These are phyloP conservation scores for Tetrax tetrax DNA, from an alignment of 2,113 vertebrate species.

Conservation along the genomic window DNA sequence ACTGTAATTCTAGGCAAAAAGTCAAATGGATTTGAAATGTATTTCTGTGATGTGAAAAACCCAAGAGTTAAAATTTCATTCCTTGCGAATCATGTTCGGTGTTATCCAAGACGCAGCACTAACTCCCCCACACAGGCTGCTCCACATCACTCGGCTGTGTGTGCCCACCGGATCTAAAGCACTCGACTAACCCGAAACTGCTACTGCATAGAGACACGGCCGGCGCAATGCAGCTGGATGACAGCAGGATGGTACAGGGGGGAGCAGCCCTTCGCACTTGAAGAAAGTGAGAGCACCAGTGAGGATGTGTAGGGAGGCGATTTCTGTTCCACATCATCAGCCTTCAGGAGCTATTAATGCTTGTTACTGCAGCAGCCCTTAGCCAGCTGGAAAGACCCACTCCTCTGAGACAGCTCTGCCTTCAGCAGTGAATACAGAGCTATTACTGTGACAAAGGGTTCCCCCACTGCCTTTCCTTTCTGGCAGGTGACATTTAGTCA, in stretches of 20 bases:
- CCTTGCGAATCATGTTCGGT: neutral
- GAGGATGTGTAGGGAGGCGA: neutral
- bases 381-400: neutral
- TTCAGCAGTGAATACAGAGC: neutral
- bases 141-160: neutral
- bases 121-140: neutral
- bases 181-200: neutral
- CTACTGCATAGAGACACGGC: accelerated
- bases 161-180: neutral
- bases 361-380: neutral
- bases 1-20: neutral
- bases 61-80: neutral
- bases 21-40: neutral
- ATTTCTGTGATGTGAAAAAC: neutral
- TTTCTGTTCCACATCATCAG: neutral
- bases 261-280: neutral
- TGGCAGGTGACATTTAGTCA: neutral
- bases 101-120: neutral
- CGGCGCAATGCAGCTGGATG: neutral
- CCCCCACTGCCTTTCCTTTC: neutral
- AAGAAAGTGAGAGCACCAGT: neutral
- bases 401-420: neutral
- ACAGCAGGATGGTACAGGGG: neutral
- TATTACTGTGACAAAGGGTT: neutral
- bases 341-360: neutral